Evolutionary conservation across 2,888 invertebrate genomes (phyloP).

Genomic region (Ephialtes manifestator): DNA sequence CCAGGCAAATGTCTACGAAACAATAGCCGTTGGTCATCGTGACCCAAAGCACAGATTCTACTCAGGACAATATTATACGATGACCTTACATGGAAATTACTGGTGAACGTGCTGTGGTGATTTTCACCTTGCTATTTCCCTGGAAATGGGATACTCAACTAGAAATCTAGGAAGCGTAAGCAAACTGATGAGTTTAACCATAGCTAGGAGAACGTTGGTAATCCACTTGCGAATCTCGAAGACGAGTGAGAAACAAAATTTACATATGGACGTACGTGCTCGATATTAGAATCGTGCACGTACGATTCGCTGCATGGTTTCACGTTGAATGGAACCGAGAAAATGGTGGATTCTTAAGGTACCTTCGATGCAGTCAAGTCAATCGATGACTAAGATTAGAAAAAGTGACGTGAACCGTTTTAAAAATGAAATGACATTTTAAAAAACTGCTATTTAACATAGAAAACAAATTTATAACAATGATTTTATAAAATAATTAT

Average conservation of each 20-base stretch:
- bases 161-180: slow-evolving; percentile 1
- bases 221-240: slow-evolving; percentile 53
- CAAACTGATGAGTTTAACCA: slow-evolving; percentile 26
- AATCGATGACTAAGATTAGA: background rate
- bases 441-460: no score
- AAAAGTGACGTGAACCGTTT: background rate
- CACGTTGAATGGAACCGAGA: background rate
- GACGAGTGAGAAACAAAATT: slow-evolving; percentile 48
- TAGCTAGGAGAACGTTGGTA: slow-evolving; percentile 24
- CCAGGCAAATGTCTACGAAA: background rate
- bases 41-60: background rate
- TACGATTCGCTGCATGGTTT: background rate
- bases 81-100: background rate
- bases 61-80: background rate
- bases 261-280: slow-evolving; percentile 42
- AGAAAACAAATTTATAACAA: no score
- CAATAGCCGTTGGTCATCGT: background rate
- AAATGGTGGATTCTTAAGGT: background rate
- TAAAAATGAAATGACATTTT: no score
- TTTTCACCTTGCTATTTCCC: background rate
- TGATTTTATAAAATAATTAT: no score
- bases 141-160: background rate
- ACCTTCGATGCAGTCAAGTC: background rate
- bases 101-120: background rate
- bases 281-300: slow-evolving; percentile 4